Evolutionary conservation across 1,140 invertebrate species (phyloP).

Genomic region (Hestina assimilis): DNA sequence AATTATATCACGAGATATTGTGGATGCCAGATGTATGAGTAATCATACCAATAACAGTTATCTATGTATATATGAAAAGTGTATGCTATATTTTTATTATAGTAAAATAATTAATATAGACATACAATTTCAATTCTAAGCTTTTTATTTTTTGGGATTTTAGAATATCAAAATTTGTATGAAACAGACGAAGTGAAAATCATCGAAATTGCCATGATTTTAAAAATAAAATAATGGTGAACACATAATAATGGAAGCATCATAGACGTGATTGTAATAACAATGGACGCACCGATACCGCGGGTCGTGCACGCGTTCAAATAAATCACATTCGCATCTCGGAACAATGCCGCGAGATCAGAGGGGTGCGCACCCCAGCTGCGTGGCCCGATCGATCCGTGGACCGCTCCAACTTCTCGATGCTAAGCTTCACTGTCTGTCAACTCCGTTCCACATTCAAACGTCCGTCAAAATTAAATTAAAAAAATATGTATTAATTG

Average conservation of each 20-base stretch:
- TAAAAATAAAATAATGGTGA: background rate
- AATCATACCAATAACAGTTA: conserved; percentile 14
- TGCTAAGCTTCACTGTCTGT: conserved; percentile 63
- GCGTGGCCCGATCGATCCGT: conserved; percentile 71
- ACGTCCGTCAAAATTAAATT: conserved; percentile 33
- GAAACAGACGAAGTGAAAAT: too few relatives aligned
- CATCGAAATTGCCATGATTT: background rate
- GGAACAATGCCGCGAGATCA: conserved; percentile 67
- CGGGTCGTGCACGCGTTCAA: conserved; percentile 36
- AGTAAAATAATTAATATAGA: too few relatives aligned
- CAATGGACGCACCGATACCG: conserved; percentile 24
- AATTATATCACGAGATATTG: conserved; percentile 33
- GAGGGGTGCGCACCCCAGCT: conserved; percentile 76
- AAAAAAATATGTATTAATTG: conserved; percentile 33
- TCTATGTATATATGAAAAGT: background rate
- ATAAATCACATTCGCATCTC: conserved; percentile 67
- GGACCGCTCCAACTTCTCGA: conserved; percentile 66
- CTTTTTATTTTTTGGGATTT: too few relatives aligned
- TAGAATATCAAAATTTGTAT: too few relatives aligned
- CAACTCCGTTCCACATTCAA: conserved; percentile 54
- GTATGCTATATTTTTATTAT: background rate
- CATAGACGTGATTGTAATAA: conserved; percentile 19
- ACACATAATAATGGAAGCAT: conserved; percentile 8
- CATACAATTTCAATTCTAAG: too few relatives aligned
- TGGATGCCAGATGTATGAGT: conserved; percentile 17